Evolutionary conservation across 2,888 invertebrate genomes (phyloP), one percentile per base, ranked within the genome.

Genomic region (Macaria notata): DNA sequence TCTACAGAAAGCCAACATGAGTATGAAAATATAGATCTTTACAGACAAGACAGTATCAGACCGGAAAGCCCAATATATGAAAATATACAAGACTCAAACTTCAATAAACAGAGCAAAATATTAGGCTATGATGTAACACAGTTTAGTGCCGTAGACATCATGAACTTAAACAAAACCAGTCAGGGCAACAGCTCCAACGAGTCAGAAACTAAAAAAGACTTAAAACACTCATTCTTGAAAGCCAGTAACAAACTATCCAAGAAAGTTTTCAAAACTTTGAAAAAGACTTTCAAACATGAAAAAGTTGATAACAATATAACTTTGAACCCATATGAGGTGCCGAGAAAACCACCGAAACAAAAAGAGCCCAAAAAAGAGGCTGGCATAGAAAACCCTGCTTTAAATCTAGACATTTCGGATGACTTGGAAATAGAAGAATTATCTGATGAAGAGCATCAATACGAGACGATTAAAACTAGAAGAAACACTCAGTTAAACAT

Each of bases 91-190:
- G 81, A 84, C 39, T 42, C 58, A n/a, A 65, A 51, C 55, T 77
- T 75, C 31, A 92, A 91, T 59, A 92, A 92, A 61, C 92, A 90
- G 71, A 92, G 92, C 56, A 89, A 92, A 72, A 79, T 92, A n/a
- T 66, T 92, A 36, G 92, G 92, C 0, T 81, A 75, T 59, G 90
- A 92, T 51, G 92, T 92, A 0, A 88, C 91, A 1, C 83, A 84
- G 3, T 91, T 92, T 60, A 88, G 82, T 64, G 83, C 86, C 6
- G 56, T 78, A 31, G 91, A 92, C 54, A 92, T 92, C 2, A 81
- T 91, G 74, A 90, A 90, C 61, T 60, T 89, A n/a, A 89, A 89
- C 47, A 89, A 76, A 72, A 66, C 45, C 9, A 76, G 43, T 45
- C 50, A 73, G 57, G 68, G 63, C 6, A 82, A 86, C 44, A 72